Evolutionary conservation across 2,888 invertebrate genomes (phyloP).

Genomic region (Acrobasis consociella): DNA sequence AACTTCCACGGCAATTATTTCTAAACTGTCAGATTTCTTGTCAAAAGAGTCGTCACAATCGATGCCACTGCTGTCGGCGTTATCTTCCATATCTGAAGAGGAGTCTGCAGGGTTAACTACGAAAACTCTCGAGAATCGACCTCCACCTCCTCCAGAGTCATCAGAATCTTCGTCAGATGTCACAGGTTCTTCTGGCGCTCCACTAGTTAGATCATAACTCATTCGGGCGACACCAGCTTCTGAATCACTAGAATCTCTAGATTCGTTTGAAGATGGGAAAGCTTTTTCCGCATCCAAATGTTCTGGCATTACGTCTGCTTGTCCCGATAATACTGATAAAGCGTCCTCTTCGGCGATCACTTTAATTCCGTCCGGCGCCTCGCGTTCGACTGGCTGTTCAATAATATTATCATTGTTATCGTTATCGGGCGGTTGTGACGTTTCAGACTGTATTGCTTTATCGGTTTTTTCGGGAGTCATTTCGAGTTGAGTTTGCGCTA

Average conservation of each 20-base stretch:
- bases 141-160: constrained; percentile 81
- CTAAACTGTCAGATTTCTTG: constrained; percentile 72
- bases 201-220: constrained; percentile 73
- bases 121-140: constrained; percentile 85
- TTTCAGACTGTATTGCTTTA: constrained; percentile 73
- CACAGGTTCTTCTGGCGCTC: constrained; percentile 72
- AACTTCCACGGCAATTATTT: constrained; percentile 61
- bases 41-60: constrained; percentile 86
- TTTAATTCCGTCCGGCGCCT: constrained; percentile 67
- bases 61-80: constrained; percentile 82
- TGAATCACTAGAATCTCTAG: constrained; percentile 72
- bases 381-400: constrained; percentile 62
- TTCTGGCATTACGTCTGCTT: constrained; percentile 67
- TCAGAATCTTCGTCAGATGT: constrained; percentile 78
- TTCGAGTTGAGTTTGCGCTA: constrained; percentile 62
- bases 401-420: constrained; percentile 70
- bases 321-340: constrained; percentile 55
- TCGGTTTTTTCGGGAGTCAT: constrained; percentile 70
- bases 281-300: constrained; percentile 80
- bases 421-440: constrained; percentile 63
- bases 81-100: constrained; percentile 83
- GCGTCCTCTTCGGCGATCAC: constrained; percentile 69
- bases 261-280: constrained; percentile 80
- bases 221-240: constrained; percentile 67
- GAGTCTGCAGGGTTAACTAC: constrained; percentile 85